Evolutionary conservation across 2,888 invertebrate species (phyloP), one percentile per base, ranked within the genome.

Genomic region (Noctua janthina): DNA sequence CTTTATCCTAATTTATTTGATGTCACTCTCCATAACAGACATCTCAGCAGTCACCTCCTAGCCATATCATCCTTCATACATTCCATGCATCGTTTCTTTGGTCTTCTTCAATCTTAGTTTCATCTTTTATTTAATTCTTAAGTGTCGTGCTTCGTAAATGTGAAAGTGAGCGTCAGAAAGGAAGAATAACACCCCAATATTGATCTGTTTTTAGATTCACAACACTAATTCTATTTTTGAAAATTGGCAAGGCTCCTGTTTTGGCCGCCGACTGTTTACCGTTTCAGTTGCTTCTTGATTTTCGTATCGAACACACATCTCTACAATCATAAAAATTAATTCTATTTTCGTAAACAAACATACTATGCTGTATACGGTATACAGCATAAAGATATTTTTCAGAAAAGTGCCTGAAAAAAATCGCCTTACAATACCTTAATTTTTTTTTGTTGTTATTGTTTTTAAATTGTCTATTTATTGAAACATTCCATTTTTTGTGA

Each of bases 331-430:
- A 76, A 86, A 89, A 87, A 83, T 87, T 88, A 83, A 87, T 91
- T 83, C 83, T 86, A 82, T 71, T 86, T 83, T 82, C 35, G 54
- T 39, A 84, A 87, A 90, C 88, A 83, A 86, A 78, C 75, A 89
- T 95, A 95, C 90, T 95, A 95, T 96, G 95, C 96, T 95, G 95
- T 96, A 94, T 94, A 92, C 87, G 85, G 88, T 80, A 92, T 94
- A 94, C 95, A 94, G 95, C 95, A 93, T 93, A 83, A 89, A 86
- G 82, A 91, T 93, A 74, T 93, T 93, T 87, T 94, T 91, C 79
- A 93, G 90, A 90, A 95, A 95, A 89, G 91, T 94, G 81, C 95
- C 95, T 20, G 90, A 91, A 59, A 94, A 93, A 91, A 93, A 90
- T 91, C 91, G 92, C 76, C 59, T 79, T 68, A 82, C 79, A 4